Conservation (phyloP, 1,140 invertebrate genomes). For the Anoplolepis gracilipes region DNA sequence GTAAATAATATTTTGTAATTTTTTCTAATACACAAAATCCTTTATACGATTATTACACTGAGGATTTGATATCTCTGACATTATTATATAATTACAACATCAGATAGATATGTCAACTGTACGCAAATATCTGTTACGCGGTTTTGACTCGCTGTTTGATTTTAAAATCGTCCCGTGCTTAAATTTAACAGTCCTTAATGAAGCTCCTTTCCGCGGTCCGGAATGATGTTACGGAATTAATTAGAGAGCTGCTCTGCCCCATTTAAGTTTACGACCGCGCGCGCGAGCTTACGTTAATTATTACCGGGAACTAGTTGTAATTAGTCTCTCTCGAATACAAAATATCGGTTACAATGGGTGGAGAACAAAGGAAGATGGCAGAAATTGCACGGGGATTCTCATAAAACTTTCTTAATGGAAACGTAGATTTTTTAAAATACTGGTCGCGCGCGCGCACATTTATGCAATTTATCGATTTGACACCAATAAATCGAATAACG, state of each 20-base stretch:
- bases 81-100: constrained; percentile 19
- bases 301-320: constrained; percentile 76
- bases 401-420: constrained; percentile 68
- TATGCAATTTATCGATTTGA: constrained; percentile 11
- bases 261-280: constrained; percentile 76
- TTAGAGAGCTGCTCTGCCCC: constrained; percentile 75
- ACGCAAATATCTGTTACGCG: neutral
- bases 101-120: constrained; percentile 6
- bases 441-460: too few relatives aligned
- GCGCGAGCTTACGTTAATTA: constrained; percentile 75
- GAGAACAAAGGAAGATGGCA: neutral
- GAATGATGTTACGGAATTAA: constrained; percentile 74
- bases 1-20: neutral
- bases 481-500: constrained; percentile 1
- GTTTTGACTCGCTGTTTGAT: constrained; percentile 20
- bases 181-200: constrained; percentile 75
- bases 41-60: neutral
- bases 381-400: constrained; percentile 11
- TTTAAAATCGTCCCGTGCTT: constrained; percentile 44
- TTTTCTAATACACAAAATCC: neutral
- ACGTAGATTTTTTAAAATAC: constrained; percentile 44
- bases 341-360: constrained; percentile 69
- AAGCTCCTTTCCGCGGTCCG: constrained; percentile 72
- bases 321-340: constrained; percentile 76
- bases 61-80: neutral